Evolutionary conservation across 1,140 invertebrate genomes (phyloP), one percentile per base, ranked within the genome.

Genomic region (Lucilia cuprina): DNA sequence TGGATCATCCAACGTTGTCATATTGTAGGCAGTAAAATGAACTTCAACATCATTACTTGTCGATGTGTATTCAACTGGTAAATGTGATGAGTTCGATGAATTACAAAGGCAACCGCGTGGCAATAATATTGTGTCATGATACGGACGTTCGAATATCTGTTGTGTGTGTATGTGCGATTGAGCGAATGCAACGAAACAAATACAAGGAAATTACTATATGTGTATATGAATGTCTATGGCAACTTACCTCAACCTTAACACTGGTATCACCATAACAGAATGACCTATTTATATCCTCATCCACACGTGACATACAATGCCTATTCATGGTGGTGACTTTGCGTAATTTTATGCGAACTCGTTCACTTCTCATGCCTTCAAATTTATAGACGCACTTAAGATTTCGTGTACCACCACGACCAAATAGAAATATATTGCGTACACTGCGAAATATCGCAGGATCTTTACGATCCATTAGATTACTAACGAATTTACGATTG

Each of bases 371-470:
- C 86, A 95, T 94, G 0, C 94, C 96, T 92, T 96, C 95, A 87
- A 97, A 97, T 49, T 96, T 95, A 91, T 97, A 97, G 30, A 95
- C 93, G 90, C 96, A 98, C 90, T 95, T 96, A 3, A 98, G 93
- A 91, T 97, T 96, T 85, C 93, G 93, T 0, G 94, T 93, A 12
- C 97, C 97, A 35, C 96, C 96, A 80, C 96, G 92, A 0, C 97
- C 96, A 87, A 96, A 98, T 0, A 97, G 92, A 87, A 98, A 98
- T 13, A 97, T 95, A 87, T 97, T 95, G 84, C 94, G 0, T 94
- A 96, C 17, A 94, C 95, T 84, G 88, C 94, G 92, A 92, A 96
- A 93, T 87, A 94, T 92, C 88, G 90, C 84, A 86, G 93, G 84
- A 92, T 93, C 88, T 93, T 92, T 91, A 93, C 93, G 90, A 91